These are phyloP conservation scores for Pandemis corylana DNA, from an alignment of 2,888 invertebrate species.

Conservation along the genomic window DNA sequence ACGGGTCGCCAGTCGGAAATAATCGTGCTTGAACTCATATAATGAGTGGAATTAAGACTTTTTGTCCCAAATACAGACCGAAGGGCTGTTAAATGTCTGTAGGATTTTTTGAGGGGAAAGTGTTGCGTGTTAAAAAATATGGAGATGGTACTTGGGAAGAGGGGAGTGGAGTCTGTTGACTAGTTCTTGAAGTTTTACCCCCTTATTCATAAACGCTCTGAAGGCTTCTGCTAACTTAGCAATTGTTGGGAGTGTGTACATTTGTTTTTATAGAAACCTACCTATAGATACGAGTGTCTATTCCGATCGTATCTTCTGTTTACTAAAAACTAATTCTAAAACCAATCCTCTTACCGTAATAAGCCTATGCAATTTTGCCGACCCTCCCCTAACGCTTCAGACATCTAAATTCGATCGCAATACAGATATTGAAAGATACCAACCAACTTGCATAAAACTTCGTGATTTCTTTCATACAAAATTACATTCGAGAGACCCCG, in stretches of 20 bases:
- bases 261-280: neutral
- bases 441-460: conserved; percentile 68
- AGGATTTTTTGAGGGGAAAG: conserved; percentile 16
- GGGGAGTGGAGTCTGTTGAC: neutral
- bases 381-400: conserved; percentile 9
- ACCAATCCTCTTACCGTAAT: neutral
- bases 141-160: conserved; percentile 24
- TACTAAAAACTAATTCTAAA: neutral
- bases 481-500: conserved; percentile 74
- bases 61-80: conserved; percentile 62
- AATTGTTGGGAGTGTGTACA: too few species aligned
- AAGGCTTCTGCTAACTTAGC: too few species aligned
- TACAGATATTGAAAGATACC: conserved; percentile 64
- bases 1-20: too few species aligned
- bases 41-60: conserved; percentile 77
- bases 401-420: conserved; percentile 39
- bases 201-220: too few species aligned
- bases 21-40: conserved; percentile 46
- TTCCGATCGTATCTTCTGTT: too few species aligned
- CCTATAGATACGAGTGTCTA: neutral
- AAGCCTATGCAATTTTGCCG: conserved; percentile 9
- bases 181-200: too few species aligned
- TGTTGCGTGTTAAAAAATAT: conserved; percentile 18
- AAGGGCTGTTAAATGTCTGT: conserved; percentile 45
- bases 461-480: conserved; percentile 81